Evolutionary conservation across 2,797 vertebrate species (phyloP).

Genomic region (Argyrosomus regius): DNA sequence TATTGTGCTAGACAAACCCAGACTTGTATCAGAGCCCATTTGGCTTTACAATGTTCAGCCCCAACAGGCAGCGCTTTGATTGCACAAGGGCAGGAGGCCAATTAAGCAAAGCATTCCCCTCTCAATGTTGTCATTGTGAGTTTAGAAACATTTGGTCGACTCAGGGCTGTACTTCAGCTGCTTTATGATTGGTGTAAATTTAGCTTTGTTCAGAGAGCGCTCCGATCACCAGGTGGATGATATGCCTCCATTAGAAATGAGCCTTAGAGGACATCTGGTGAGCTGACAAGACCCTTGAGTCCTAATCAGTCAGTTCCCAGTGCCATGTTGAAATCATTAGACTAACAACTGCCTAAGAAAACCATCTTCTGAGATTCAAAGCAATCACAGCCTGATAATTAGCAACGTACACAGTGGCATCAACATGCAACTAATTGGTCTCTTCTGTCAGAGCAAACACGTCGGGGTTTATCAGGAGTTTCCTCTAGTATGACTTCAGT

Average conservation of each 20-base stretch:
- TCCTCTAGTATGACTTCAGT: background rate
- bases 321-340: slow-evolving; percentile 66
- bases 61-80: slow-evolving; percentile 52
- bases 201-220: background rate
- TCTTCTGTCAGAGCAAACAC: slow-evolving; percentile 26
- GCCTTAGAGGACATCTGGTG: slow-evolving; percentile 52
- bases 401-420: slow-evolving; percentile 38
- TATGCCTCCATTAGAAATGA: slow-evolving; percentile 26
- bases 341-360: slow-evolving; percentile 47
- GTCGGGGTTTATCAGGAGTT: slow-evolving; percentile 1
- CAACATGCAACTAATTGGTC: slow-evolving; percentile 17
- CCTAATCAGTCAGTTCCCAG: slow-evolving; percentile 49
- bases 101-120: slow-evolving; percentile 28
- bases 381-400: slow-evolving; percentile 29
- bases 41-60: slow-evolving; percentile 35
- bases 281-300: slow-evolving; percentile 42
- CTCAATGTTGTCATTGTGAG: slow-evolving; percentile 23
- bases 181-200: slow-evolving; percentile 17
- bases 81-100: slow-evolving; percentile 50
- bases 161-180: slow-evolving; percentile 13
- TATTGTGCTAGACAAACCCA: slow-evolving; percentile 26
- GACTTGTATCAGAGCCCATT: slow-evolving; percentile 32
- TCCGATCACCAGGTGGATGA: slow-evolving; percentile 29
- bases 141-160: slow-evolving; percentile 32
- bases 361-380: slow-evolving; percentile 40